Base-by-base conservation (phyloP, 1,140 invertebrate genomes). In the Drosophila yakuba region DNA sequence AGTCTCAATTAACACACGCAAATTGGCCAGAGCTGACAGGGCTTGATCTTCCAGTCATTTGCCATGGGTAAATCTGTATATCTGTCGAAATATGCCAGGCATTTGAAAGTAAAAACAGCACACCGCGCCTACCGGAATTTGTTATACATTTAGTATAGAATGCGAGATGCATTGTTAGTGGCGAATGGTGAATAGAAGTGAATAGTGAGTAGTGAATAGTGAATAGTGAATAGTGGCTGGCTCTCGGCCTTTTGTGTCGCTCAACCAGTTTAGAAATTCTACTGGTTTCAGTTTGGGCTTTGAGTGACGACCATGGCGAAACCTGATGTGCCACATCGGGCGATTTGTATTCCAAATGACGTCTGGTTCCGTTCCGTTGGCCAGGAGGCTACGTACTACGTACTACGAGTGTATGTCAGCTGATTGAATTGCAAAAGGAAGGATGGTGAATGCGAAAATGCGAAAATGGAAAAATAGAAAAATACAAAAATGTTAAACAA, bases 231-330 rank as follows among this genome's bases (percentile, higher is more conserved):
- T 38, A 14, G 43, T 15, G 1, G n/a, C 25, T 52, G 15, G 39
- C 43, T 28, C 60, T 60, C 38, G 67, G 80, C 80, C 80, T 82
- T 82, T 83, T 75, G 58, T 64, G 69, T 75, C 57, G 43, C 56
- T 47, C 83, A 82, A 83, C 83, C 83, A 86, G 83, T 88, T 86
- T 88, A 77, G 79, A 86, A 86, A 83, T 86, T 86, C 83, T 86
- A 79, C 76, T 69, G 73, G 47, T 74, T 32, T 32, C 32, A 32
- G 32, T 32, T 32, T 32, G 32, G 32, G 32, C 32, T 32, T 62
- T 64, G 66, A 81, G 50, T 77, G 80, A 83, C 71, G 83, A 58
- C 84, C 84, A 74, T 89, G 84, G 77, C 67, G 79, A 83, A 86
- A 86, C 83, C 83, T 83, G 84, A 83, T 89, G 67, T 89, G 83